These are phyloP conservation scores for Holcopasites calliopsidis DNA, from an alignment of 1,140 invertebrate genomes.

Conservation along the genomic window DNA sequence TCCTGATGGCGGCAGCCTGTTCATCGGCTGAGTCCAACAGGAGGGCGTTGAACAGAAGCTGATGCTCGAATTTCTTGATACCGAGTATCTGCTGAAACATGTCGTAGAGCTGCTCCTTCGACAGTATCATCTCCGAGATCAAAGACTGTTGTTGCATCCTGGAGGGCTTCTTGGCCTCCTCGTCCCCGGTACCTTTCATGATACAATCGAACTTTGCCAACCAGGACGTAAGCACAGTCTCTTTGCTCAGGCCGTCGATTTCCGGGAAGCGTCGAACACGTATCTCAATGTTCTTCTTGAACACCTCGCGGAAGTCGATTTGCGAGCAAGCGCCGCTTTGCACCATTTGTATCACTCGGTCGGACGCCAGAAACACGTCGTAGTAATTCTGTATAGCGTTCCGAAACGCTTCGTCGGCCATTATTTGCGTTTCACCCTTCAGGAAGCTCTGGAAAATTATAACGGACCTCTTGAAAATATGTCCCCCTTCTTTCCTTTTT, in stretches of 20 bases:
- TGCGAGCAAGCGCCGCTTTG: conserved; percentile 98
- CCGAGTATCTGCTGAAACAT: conserved; percentile 99
- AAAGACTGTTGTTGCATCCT: conserved; percentile 92
- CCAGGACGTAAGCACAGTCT: conserved; percentile 99
- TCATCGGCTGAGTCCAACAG: conserved; percentile 99
- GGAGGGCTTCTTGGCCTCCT: conserved; percentile 91
- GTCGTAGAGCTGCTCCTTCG: conserved; percentile 98
- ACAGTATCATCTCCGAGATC: conserved; percentile 94
- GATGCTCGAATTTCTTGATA: conserved; percentile 99
- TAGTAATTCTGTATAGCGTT: conserved; percentile 99
- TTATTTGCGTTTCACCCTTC: conserved; percentile 97
- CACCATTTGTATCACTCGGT: conserved; percentile 97
- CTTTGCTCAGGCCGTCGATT: conserved; percentile 99
- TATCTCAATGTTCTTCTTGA: conserved; percentile 98
- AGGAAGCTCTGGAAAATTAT: conserved; percentile 87
- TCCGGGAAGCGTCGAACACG: conserved; percentile 97
- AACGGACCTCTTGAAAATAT: background rate
- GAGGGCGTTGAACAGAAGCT: conserved; percentile 98
- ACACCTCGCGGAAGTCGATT: conserved; percentile 99
- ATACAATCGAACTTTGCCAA: conserved; percentile 99
- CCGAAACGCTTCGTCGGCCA: conserved; percentile 99
- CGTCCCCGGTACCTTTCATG: conserved; percentile 94
- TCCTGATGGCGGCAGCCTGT: conserved; percentile 98
- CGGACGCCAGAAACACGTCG: conserved; percentile 98
- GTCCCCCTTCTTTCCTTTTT: background rate